phyloP scores from a whole-genome alignment of 2,888 invertebrate species.

The Limnephilus rhombicus region DNA sequence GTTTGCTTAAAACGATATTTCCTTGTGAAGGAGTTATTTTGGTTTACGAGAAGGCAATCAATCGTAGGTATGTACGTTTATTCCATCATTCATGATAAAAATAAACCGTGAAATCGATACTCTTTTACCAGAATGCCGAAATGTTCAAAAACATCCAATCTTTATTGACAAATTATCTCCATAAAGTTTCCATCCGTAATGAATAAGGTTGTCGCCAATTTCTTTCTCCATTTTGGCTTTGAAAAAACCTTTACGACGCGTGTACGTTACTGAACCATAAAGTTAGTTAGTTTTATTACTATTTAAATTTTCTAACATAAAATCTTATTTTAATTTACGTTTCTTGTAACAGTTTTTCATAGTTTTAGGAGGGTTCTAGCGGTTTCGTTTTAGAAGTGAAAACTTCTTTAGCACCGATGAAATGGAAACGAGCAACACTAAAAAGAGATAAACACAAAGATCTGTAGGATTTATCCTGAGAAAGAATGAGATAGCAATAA shows the following conservation, averaged over 20 bases:
- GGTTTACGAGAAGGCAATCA: neutral
- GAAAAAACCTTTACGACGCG: neutral
- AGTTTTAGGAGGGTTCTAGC: neutral
- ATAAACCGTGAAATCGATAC: neutral
- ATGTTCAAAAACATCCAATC: neutral
- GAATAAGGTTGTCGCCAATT: neutral
- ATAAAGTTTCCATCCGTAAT: neutral
- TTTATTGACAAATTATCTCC: neutral
- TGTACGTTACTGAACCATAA: neutral
- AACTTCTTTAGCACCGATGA: too few species aligned
- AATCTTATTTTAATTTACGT: neutral
- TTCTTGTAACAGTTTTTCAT: neutral
- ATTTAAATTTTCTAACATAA: neutral
- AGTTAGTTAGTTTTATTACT: neutral
- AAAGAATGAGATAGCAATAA: too few species aligned
- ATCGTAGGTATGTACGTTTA: neutral
- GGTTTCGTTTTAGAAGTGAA: too few species aligned
- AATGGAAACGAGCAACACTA: too few species aligned
- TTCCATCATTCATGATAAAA: neutral
- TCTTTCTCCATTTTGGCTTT: neutral
- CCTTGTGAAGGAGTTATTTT: neutral
- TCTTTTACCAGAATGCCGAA: neutral
- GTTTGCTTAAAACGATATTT: neutral
- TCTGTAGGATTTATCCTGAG: too few species aligned
- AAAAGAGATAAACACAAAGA: too few species aligned